Percentiles rank a stretch among this genome's conserved stretches.
Conservation (phyloP, 2,113 vertebrate species). For the Oenanthe melanoleuca region DNA sequence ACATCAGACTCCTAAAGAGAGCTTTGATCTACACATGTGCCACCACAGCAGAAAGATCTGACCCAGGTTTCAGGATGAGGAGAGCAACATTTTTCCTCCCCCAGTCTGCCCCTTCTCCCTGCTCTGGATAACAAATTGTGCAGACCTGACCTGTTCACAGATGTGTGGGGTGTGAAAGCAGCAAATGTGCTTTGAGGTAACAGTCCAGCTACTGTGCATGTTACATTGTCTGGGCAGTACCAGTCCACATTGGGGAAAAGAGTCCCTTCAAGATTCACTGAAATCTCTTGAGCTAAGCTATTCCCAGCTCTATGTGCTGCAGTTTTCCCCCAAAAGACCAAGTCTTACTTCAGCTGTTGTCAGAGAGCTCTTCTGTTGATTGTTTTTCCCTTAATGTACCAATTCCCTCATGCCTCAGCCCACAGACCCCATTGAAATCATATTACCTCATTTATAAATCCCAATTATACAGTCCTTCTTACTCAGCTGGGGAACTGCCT, state of each 20-base stretch:
- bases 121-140: accelerated
- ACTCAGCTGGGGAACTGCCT: not conserved
- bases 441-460: not conserved
- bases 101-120: not conserved
- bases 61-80: not conserved
- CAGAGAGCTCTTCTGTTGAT: not conserved
- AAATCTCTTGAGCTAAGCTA: not conserved
- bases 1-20: not conserved
- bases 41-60: not conserved
- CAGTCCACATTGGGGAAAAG: not conserved
- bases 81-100: not conserved
- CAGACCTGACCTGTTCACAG: not conserved
- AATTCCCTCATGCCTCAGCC: not conserved
- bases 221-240: not conserved
- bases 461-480: not conserved
- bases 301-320: not conserved
- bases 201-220: not conserved
- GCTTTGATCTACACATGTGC: not conserved
- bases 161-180: not conserved
- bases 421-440: not conserved
- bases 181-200: not conserved
- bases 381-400: not conserved
- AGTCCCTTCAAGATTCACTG: not conserved
- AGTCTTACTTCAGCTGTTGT: not conserved
- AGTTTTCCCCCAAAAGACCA: not conserved